Evolutionary conservation across 2,113 vertebrate genomes (phyloP).

Genomic region (Centrocercus urophasianus): DNA sequence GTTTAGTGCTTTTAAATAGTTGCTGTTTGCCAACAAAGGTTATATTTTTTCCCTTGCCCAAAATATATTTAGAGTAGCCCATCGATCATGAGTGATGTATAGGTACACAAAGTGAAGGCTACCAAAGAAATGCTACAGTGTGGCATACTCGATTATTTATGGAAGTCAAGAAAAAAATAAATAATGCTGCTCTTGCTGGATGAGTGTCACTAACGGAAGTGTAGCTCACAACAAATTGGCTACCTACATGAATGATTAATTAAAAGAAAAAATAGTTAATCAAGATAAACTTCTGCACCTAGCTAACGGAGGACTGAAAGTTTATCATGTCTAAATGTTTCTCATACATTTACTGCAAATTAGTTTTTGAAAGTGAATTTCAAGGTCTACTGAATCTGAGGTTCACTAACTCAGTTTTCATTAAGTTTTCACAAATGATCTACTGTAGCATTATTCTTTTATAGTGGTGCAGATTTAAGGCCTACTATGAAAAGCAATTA

Average conservation of each 20-base stretch:
- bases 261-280: slow-evolving; percentile 80
- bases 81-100: background rate
- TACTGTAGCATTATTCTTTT: slow-evolving; percentile 89
- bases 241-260: slow-evolving; percentile 70
- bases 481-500: slow-evolving; percentile 93
- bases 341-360: slow-evolving; percentile 98
- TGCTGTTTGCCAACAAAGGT: background rate
- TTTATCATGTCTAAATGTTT: slow-evolving; percentile 92
- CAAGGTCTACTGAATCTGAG: slow-evolving; percentile 92
- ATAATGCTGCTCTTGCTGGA: background rate
- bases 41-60: background rate
- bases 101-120: background rate
- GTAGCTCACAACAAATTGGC: background rate
- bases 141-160: background rate
- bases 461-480: slow-evolving; percentile 84
- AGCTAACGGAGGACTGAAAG: slow-evolving; percentile 73
- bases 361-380: slow-evolving; percentile 99
- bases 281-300: slow-evolving; percentile 82
- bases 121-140: background rate
- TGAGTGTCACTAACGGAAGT: slow-evolving; percentile 13
- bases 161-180: background rate
- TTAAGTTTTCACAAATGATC: slow-evolving; percentile 97
- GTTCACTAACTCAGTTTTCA: slow-evolving; percentile 95
- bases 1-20: background rate
- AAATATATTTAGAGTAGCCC: background rate